Percentiles rank a stretch among this genome's conserved stretches.
These are phyloP conservation scores for Erpornis zantholeuca DNA, from an alignment of 2,113 vertebrate genomes.

Conservation along the genomic window DNA sequence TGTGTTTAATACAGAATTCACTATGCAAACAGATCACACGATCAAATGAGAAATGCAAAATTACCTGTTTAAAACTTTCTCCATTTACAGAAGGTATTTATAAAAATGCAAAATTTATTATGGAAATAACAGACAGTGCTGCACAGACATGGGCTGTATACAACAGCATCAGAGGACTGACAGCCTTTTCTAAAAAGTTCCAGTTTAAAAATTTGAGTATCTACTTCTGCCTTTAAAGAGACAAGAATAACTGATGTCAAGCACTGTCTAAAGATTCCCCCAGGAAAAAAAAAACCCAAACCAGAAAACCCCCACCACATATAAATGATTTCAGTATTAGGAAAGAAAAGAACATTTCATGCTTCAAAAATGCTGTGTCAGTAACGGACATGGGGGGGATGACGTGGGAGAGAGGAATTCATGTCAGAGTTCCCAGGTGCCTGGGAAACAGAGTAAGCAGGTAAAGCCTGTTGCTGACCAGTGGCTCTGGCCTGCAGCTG, in stretches of 20 bases:
- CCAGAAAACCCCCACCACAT: neutral
- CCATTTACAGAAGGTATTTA: neutral
- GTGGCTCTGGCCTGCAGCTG: neutral
- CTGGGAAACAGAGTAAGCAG: neutral
- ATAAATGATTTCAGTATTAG: neutral
- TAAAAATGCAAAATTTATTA: neutral
- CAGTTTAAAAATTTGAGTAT: neutral
- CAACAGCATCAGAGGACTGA: neutral
- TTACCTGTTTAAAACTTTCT: neutral
- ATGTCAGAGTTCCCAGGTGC: neutral
- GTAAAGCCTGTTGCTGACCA: neutral
- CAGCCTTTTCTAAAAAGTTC: neutral
- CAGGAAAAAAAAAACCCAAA: neutral
- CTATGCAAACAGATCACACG: neutral
- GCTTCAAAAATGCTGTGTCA: neutral
- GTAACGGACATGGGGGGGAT: neutral
- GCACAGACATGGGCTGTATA: neutral
- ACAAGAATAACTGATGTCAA: neutral
- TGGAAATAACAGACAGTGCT: neutral
- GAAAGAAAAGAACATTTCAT: neutral
- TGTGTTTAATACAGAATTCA: neutral
- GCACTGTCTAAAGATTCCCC: neutral
- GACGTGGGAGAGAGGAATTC: neutral
- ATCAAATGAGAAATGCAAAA: neutral
- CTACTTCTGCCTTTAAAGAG: neutral